Evolutionary conservation across 2,797 vertebrate genomes (phyloP).

Genomic region (Arctocebus calabarensis): DNA sequence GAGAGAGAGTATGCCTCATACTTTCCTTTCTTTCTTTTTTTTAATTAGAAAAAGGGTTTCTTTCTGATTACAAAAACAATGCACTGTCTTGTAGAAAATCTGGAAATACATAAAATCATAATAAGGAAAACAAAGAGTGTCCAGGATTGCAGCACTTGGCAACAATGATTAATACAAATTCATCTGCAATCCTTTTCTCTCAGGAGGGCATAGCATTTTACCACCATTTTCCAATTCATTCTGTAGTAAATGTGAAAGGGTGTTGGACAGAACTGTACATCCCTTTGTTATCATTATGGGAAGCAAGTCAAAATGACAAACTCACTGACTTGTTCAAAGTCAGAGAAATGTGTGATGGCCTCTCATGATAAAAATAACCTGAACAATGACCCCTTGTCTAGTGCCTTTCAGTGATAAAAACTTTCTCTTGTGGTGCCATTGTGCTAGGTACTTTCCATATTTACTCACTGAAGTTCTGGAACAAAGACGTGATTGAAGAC

Average conservation of each 20-base stretch:
- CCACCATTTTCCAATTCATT: background rate
- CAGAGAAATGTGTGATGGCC: background rate
- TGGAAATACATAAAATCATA: conserved; percentile 2
- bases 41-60: background rate
- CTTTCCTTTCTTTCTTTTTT: background rate
- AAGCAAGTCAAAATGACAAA: background rate
- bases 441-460: background rate
- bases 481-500: background rate
- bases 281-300: background rate
- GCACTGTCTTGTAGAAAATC: background rate
- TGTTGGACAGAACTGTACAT: background rate
- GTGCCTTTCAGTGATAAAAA: background rate
- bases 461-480: background rate
- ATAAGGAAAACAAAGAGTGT: background rate
- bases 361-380: background rate
- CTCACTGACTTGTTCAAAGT: background rate
- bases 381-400: background rate
- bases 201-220: background rate
- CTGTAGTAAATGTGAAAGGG: background rate
- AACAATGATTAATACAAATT: background rate
- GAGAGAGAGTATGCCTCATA: background rate
- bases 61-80: background rate
- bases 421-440: background rate
- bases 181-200: background rate
- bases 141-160: background rate